A percentile compares a stretch with the other conserved stretches of the same genome.
phyloP scores from a whole-genome alignment of 2,113 vertebrate genomes.

The Echinops telfairi region DNA sequence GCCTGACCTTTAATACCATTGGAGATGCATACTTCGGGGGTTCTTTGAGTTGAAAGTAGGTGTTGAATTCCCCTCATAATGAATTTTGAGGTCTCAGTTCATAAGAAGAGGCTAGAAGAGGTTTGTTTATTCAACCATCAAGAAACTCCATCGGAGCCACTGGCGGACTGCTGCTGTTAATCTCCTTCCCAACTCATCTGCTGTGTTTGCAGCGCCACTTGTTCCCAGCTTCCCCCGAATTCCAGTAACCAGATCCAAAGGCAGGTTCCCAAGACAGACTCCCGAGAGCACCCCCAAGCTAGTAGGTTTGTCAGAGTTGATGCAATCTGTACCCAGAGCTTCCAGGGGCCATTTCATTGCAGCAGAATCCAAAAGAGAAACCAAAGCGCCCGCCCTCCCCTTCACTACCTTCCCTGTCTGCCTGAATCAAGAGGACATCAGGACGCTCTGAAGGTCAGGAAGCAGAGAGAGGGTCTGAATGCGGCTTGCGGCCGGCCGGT shows the following conservation, averaged over 20 bases:
- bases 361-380: constrained; percentile 33
- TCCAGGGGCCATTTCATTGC: constrained; percentile 36
- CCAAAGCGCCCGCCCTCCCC: not conserved
- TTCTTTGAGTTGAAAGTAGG: not conserved
- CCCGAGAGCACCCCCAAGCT: not conserved
- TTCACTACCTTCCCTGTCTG: constrained; percentile 13
- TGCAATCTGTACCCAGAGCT: constrained; percentile 4
- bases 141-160: not conserved
- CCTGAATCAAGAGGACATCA: constrained; percentile 18
- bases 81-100: constrained; percentile 37
- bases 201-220: not conserved
- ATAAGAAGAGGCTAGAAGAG: not conserved
- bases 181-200: not conserved
- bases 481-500: not conserved
- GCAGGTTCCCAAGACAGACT: constrained; percentile 26
- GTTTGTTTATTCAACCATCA: not conserved
- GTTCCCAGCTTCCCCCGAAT: constrained; percentile 30
- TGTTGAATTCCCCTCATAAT: not conserved
- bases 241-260: not conserved
- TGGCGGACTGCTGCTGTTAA: not conserved
- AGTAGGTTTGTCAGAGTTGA: constrained; percentile 36
- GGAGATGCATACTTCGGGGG: not conserved
- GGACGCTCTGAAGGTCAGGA: constrained; percentile 70
- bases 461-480: constrained; percentile 17
- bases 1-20: not conserved